Conservation (phyloP, 2,113 vertebrate genomes). For the Rostratula benghalensis region DNA sequence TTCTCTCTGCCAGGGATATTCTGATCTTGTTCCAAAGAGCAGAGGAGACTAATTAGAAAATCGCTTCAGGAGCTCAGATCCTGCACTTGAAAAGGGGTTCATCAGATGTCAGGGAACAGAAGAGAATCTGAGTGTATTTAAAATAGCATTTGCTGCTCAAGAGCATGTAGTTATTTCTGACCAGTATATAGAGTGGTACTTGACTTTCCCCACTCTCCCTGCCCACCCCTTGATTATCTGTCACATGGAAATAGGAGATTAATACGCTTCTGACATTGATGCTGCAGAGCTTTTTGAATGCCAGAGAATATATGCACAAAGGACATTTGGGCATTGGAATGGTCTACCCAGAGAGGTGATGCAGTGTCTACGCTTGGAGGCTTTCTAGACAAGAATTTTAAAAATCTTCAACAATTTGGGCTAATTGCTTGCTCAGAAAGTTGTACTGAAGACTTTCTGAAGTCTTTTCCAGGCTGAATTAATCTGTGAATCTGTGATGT, state of each 20-base stretch:
- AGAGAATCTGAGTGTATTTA: not conserved
- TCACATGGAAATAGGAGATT: not conserved
- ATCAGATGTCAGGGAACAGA: slow-evolving; percentile 2
- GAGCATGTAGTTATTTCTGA: not conserved
- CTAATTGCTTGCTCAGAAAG: not conserved
- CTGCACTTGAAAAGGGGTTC: slow-evolving; percentile 9
- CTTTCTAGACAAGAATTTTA: not conserved
- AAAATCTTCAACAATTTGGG: not conserved
- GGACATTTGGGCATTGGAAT: not conserved
- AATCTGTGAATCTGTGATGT: not conserved
- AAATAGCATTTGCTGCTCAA: not conserved
- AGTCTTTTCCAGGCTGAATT: not conserved
- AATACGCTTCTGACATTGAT: not conserved
- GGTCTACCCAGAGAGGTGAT: not conserved
- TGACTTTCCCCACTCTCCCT: not conserved
- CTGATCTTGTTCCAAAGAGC: slow-evolving; percentile 47
- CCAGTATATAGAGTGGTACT: not conserved
- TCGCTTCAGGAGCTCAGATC: slow-evolving; percentile 36
- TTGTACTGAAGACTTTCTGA: not conserved
- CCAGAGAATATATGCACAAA: not conserved
- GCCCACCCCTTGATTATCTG: not conserved
- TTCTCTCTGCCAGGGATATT: slow-evolving; percentile 18
- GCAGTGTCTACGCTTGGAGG: not conserved
- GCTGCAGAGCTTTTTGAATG: not conserved
- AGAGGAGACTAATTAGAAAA: slow-evolving; percentile 42